Evolutionary conservation across 2,797 vertebrate species (phyloP).

Genomic region (Tamandua tetradactyla): DNA sequence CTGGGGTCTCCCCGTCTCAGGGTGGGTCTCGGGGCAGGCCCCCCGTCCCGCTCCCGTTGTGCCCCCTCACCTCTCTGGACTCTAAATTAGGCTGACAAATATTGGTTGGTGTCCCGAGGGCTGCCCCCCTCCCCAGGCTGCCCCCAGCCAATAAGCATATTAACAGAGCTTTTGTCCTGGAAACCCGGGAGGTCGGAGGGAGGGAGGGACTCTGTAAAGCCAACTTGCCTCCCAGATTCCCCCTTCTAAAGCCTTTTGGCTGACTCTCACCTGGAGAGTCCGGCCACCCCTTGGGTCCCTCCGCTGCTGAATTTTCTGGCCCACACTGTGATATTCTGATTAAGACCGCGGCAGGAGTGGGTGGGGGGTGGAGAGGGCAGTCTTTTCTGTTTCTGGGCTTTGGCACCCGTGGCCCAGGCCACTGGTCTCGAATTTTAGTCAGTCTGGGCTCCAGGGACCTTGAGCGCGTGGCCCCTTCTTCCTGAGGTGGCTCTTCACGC

Average conservation of each 20-base stretch:
- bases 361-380: neutral
- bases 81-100: neutral
- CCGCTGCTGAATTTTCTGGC: neutral
- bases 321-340: neutral
- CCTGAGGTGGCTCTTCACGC: neutral
- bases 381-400: neutral
- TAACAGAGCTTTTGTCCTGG: conserved; percentile 74
- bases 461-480: neutral
- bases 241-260: neutral
- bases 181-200: neutral
- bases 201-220: neutral
- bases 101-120: neutral
- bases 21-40: neutral
- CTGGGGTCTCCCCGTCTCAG: neutral
- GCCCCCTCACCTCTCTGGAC: neutral
- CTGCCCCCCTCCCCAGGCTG: neutral
- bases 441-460: neutral
- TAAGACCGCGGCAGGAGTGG: fast-evolving
- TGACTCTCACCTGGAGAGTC: conserved; percentile 46
- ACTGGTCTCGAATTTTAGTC: neutral
- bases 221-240: conserved; percentile 47
- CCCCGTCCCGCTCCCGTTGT: neutral
- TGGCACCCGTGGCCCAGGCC: neutral
- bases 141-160: conserved; percentile 68
- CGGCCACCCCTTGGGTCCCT: neutral